Evolutionary conservation across 2,797 vertebrate genomes (phyloP), one percentile per base, ranked within the genome.

Genomic region (Delichon dasypus): DNA sequence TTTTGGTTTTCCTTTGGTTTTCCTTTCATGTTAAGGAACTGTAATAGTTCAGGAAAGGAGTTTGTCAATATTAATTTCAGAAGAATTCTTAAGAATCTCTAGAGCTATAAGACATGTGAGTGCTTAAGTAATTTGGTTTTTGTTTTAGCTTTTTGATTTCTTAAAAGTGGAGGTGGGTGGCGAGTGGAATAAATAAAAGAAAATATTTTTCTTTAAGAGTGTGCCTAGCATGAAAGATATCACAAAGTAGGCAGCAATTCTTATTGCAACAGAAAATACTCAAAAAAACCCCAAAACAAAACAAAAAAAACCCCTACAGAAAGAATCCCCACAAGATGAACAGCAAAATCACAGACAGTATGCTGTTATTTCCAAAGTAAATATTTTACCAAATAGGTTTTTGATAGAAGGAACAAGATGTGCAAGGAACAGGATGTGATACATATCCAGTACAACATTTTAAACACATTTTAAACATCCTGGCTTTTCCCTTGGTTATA

Each of bases 361-460:
- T 62, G 30, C 55, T 1, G 3, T 64, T 88, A 79, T 82, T 94
- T 95, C 44, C 71, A 88, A 90, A 94, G 74, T 75, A 90, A 95
- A 78, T 94, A 78, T 90, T 96, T 95, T 88, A 80, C 71, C 26
- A 70, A 78, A 88, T 55, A 88, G 62, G 34, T 67, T 95, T 91
- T 88, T 93, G 64, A 64, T 76, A 70, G 32, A 38, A 67, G 77
- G 76, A 93, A 90, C 79, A 89, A 80, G 48, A 92, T 80, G 78
- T 89, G 40, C 89, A 85, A 88, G 75, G 72, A 92, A 60, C 75
- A 88, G 82, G 61, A 91, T 88, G 73, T 94, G 82, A 68, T 89
- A 89, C 45, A 12, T 77, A 72, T 18, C 62, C 68, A 89, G 54
- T 68, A 72, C 89, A 93, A 71, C 48, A 62, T 78, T 88, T 93